Evolutionary conservation across 2,797 vertebrate species (phyloP), one percentile per base, ranked within the genome.

Genomic region (Sebastes nivosus): DNA sequence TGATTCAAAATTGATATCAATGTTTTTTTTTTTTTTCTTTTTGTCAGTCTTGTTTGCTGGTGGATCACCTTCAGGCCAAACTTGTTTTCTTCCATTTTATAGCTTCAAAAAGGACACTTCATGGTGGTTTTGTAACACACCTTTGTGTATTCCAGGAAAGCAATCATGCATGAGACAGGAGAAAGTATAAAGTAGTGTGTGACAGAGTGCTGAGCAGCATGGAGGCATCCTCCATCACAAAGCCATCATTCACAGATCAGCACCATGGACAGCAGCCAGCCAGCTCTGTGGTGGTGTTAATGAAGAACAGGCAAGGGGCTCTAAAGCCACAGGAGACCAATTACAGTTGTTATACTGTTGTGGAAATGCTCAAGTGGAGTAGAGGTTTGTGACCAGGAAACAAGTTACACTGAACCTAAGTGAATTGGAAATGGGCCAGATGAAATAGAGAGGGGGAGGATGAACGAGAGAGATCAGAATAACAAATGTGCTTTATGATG

Each of bases 251-350:
- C 92, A 82, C 86, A 90, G 77, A 89, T 93, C 84, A 92, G 85
- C 87, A 92, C 88, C 91, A 88, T 78, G 92, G 93, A 94, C 87
- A 81, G 88, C 86, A 83, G 86, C 86, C 89, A 78, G 70, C 67
- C 85, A 80, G 77, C 72, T 85, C 86, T 76, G 83, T 79, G 85
- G 63, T 27, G 87, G 76, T 85, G 91, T 87, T 89, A 88, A 93
- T 92, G 89, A 92, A 89, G 88, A 91, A 88, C 67, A 80, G 77
- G 75, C 81, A 38, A 89, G 65, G 84, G 58, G 78, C 79, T 87
- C 77, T 54, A 13, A 66, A 89, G 69, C 86, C 91, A 75, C 86
- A 67, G 82, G 92, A 93, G 91, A 88, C 92, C 91, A 91, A 93
- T 92, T 94, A 93, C 72, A 84, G 74, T 88, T 88, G 84, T 91